Conservation (phyloP, 1,140 invertebrate species). For the Psix sp. region DNA sequence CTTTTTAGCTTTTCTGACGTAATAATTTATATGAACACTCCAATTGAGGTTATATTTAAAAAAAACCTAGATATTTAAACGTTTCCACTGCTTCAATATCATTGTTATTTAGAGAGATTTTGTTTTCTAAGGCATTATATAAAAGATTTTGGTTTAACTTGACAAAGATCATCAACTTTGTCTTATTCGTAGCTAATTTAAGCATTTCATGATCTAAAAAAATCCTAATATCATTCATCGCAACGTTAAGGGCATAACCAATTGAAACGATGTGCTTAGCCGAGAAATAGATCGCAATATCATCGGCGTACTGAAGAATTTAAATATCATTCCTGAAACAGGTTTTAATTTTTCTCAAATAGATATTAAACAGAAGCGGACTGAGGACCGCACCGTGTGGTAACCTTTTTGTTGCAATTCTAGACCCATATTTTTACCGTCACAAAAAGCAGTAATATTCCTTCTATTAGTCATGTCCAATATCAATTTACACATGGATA, state of each 20-base stretch:
- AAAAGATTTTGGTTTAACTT: not conserved
- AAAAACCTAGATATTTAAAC: conserved; percentile 40
- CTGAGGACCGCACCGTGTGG: conserved; percentile 36
- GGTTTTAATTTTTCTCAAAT: conserved; percentile 10
- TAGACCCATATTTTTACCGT: conserved; percentile 2
- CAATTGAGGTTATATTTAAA: conserved; percentile 44
- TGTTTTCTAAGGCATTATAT: not conserved
- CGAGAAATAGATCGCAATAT: conserved; percentile 11
- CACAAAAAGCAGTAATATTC: conserved; percentile 6
- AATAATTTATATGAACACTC: conserved; percentile 1
- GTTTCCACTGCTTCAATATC: conserved; percentile 3
- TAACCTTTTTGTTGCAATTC: conserved; percentile 17
- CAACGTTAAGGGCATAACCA: not conserved
- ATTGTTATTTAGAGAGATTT: conserved; percentile 15
- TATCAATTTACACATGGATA: conserved; percentile 5
- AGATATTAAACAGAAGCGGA: conserved; percentile 34
- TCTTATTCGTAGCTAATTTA: not conserved
- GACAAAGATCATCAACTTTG: conserved; percentile 25
- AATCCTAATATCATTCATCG: conserved; percentile 5
- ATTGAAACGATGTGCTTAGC: not conserved
- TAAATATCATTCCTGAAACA: not conserved
- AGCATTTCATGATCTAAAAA: conserved; percentile 18
- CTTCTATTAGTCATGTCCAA: conserved; percentile 3
- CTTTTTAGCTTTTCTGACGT: conserved; percentile 2
- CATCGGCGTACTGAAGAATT: conserved; percentile 29